A percentile compares a stretch with the other conserved stretches of the same genome.
Evolutionary conservation across 2,113 vertebrate genomes (phyloP).

Genomic region (Pteropus alecto): DNA sequence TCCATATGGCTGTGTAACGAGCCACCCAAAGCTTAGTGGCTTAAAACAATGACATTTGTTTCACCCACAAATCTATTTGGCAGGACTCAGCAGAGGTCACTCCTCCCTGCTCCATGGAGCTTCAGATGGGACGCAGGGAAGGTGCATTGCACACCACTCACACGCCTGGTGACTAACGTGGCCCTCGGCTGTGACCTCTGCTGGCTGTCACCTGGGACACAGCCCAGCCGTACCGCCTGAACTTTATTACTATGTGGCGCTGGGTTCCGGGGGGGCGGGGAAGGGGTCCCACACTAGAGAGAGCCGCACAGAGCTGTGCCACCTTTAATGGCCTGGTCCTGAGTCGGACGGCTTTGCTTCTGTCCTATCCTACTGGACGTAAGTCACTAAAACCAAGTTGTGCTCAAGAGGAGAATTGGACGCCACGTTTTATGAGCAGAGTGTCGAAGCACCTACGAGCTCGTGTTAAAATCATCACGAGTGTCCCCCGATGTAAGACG

Average conservation of each 20-base stretch:
- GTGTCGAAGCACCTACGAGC: not conserved
- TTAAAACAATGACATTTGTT: not conserved
- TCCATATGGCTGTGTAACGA: not conserved
- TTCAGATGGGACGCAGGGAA: too few relatives aligned
- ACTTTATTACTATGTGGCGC: fast-evolving
- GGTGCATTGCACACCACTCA: not conserved
- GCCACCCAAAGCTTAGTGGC: not conserved
- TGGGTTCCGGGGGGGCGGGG: not conserved
- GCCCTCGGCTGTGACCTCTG: not conserved
- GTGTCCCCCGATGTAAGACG: not conserved
- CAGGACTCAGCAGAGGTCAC: not conserved
- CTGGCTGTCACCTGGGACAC: fast-evolving
- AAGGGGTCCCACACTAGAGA: too few relatives aligned
- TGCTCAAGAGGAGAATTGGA: not conserved
- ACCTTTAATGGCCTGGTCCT: fast-evolving
- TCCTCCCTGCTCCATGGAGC: not conserved
- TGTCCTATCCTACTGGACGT: not conserved
- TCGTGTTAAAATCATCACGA: not conserved
- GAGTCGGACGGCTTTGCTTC: not conserved
- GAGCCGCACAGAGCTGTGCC: not conserved
- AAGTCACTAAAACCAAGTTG: fast-evolving
- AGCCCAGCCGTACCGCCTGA: fast-evolving
- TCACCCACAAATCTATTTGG: not conserved
- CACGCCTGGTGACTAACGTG: not conserved
- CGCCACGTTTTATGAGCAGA: not conserved